Evolutionary conservation across 2,888 invertebrate species (phyloP).

Genomic region (Philhelius pedissequus): DNA sequence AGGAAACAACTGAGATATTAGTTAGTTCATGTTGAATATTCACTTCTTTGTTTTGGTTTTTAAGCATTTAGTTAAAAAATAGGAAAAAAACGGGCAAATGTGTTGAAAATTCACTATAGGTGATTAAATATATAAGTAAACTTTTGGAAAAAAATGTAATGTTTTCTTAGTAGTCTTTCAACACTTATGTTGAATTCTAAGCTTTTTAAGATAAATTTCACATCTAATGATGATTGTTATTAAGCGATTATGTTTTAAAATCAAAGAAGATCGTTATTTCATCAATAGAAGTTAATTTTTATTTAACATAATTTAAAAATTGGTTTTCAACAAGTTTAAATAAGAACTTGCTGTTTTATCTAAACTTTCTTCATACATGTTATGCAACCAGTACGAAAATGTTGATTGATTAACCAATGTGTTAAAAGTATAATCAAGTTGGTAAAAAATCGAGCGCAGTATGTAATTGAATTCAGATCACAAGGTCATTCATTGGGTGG

Average conservation of each 20-base stretch:
- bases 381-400: too few species aligned
- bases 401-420: too few species aligned
- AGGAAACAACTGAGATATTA: background rate
- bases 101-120: background rate
- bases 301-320: background rate
- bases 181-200: background rate
- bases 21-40: background rate
- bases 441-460: too few species aligned
- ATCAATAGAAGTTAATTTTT: background rate
- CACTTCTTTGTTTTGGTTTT: background rate
- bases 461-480: too few species aligned
- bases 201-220: background rate
- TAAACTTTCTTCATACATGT: too few species aligned
- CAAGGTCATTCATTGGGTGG: too few species aligned
- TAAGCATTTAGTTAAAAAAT: background rate
- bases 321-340: background rate
- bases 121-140: background rate
- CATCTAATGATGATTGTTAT: background rate
- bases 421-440: too few species aligned
- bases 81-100: background rate
- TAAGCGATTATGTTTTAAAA: background rate
- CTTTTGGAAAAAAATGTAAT: background rate
- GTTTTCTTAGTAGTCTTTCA: background rate
- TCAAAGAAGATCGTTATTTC: too few species aligned
- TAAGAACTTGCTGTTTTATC: too few species aligned